phyloP scores from a whole-genome alignment of 2,888 invertebrate genomes.

The Esperia sulphurella region DNA sequence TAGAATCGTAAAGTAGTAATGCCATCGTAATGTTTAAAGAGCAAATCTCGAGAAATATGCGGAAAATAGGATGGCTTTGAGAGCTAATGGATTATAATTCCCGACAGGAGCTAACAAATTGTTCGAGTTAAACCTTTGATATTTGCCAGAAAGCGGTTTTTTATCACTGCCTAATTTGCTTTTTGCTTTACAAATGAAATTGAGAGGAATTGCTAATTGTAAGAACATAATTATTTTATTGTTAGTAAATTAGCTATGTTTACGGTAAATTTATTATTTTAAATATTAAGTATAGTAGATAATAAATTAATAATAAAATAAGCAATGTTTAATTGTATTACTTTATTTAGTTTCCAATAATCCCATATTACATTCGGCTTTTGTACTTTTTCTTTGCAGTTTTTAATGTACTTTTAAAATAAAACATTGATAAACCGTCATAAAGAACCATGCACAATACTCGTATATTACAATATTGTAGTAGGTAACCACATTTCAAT shows the following conservation, averaged over 20 bases:
- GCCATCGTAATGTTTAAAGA: background rate
- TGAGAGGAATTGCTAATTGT: background rate
- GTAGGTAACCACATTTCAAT: no score
- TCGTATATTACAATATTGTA: no score
- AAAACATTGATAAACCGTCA: no score
- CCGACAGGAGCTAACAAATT: conserved; percentile 28
- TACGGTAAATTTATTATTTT: background rate
- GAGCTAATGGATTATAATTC: conserved; percentile 28
- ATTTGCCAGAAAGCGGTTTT: conserved; percentile 4
- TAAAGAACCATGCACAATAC: no score
- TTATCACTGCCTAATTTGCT: conserved; percentile 1
- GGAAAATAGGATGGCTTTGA: conserved; percentile 21
- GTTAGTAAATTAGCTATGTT: conserved; percentile 8
- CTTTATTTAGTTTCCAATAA: no score
- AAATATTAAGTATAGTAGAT: no score
- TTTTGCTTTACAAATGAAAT: background rate
- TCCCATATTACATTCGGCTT: no score
- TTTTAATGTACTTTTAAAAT: no score
- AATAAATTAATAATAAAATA: no score
- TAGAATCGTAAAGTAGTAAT: background rate
- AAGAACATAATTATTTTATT: no score
- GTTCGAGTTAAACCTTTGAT: conserved; percentile 23
- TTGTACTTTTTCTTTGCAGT: no score
- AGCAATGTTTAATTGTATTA: no score
- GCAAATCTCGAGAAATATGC: conserved; percentile 16